These are phyloP conservation scores for Tapirus terrestris DNA, from an alignment of 2,113 vertebrate species.

Conservation along the genomic window DNA sequence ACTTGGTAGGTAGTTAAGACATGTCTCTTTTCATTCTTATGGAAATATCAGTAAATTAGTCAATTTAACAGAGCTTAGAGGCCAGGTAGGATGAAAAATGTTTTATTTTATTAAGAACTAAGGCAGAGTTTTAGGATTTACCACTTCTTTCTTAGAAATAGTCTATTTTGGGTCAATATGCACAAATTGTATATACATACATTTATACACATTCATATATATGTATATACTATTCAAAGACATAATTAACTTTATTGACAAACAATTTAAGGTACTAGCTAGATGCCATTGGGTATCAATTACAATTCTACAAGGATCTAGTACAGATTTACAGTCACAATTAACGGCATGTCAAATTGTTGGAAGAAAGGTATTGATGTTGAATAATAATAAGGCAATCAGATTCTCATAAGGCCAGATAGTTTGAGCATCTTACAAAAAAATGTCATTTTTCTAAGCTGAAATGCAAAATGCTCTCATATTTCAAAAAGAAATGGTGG, in stretches of 20 bases:
- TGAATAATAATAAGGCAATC: conserved; percentile 87
- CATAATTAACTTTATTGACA: conserved; percentile 84
- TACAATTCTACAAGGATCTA: conserved; percentile 79
- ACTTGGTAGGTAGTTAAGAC: neutral
- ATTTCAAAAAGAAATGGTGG: conserved; percentile 71
- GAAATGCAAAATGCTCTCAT: conserved; percentile 43
- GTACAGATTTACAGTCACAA: conserved; percentile 81
- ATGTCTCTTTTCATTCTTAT: neutral
- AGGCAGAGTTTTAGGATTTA: conserved; percentile 1
- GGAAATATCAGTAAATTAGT: neutral
- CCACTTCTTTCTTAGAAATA: neutral
- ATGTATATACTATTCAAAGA: conserved; percentile 75
- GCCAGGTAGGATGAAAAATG: neutral
- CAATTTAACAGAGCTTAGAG: neutral
- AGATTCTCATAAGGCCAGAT: conserved; percentile 80
- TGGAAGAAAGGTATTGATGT: conserved; percentile 86
- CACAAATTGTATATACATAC: neutral
- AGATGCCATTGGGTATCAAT: conserved; percentile 81
- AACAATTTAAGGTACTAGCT: conserved; percentile 80
- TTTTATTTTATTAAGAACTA: conserved; percentile 27
- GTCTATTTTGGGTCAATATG: neutral
- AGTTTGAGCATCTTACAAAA: conserved; percentile 84
- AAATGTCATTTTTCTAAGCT: conserved; percentile 80
- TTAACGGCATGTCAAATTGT: conserved; percentile 86
- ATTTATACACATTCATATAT: neutral